A percentile compares a stretch with the other conserved stretches of the same genome.
Evolutionary conservation across 2,888 invertebrate species (phyloP).

Genomic region (Agrenia bidenticulata): DNA sequence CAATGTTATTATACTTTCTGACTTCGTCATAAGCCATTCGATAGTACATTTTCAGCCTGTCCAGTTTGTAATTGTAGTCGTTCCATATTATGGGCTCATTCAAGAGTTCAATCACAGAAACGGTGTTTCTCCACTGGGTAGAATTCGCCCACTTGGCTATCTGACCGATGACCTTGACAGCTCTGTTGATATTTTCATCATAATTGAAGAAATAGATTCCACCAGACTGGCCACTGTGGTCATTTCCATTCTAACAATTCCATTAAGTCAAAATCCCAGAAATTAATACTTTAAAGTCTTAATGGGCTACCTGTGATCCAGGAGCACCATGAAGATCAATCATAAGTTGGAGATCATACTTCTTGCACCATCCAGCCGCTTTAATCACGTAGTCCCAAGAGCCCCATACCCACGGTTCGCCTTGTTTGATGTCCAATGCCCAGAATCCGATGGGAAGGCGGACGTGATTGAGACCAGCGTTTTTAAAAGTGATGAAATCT

Average conservation of each 20-base stretch:
- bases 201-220: constrained; percentile 41
- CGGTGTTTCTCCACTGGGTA: constrained; percentile 44
- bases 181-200: constrained; percentile 45
- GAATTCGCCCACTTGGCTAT: constrained; percentile 43
- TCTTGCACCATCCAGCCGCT: constrained; percentile 47
- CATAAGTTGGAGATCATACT: constrained; percentile 48
- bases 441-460: constrained; percentile 51
- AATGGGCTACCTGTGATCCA: constrained; percentile 49
- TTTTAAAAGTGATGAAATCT: constrained; percentile 45
- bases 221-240: constrained; percentile 49
- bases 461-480: constrained; percentile 49
- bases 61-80: constrained; percentile 46
- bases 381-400: constrained; percentile 48
- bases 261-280: too few relatives aligned
- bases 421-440: constrained; percentile 47
- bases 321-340: constrained; percentile 52
- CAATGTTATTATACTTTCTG: constrained; percentile 36
- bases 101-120: constrained; percentile 47
- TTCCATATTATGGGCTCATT: constrained; percentile 52
- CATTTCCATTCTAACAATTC: constrained; percentile 51
- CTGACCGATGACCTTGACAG: constrained; percentile 41
- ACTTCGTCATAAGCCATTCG: constrained; percentile 45
- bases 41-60: constrained; percentile 46
- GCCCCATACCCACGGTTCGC: constrained; percentile 42
- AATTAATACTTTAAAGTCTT: too few relatives aligned